These are phyloP conservation scores for Bombylius major DNA, from an alignment of 2,888 invertebrate species.

Conservation along the genomic window DNA sequence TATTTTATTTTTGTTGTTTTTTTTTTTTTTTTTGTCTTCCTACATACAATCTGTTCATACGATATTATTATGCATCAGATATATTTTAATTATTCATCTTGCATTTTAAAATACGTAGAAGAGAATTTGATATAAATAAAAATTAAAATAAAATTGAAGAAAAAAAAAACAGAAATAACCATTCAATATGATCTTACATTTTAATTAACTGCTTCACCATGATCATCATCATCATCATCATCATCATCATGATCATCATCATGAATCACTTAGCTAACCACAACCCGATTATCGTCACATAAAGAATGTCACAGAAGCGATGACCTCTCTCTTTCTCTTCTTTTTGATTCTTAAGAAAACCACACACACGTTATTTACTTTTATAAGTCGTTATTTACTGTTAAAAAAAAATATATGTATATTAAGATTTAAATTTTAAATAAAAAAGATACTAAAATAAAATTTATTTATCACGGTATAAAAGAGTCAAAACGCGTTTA, in stretches of 20 bases:
- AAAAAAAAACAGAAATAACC: no score
- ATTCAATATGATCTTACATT: background rate
- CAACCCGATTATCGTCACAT: background rate
- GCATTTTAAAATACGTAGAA: no score
- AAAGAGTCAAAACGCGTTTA: no score
- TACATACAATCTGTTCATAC: no score
- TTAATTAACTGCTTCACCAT: background rate
- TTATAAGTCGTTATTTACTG: background rate
- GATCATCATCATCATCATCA: background rate
- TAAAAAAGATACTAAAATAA: no score
- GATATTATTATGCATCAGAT: no score
- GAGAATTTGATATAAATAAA: no score
- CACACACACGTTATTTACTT: constrained; percentile 1
- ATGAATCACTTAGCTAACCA: background rate
- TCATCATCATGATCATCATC: background rate
- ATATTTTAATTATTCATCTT: no score
- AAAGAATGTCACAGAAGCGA: background rate
- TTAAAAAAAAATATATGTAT: background rate
- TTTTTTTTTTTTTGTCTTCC: background rate
- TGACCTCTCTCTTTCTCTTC: background rate
- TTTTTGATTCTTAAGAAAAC: background rate
- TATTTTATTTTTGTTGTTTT: background rate
- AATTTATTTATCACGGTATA: no score
- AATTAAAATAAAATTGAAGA: no score
- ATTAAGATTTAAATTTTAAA: no score